These are phyloP conservation scores for Meloidogyne hapla DNA, from an alignment of 1,140 invertebrate genomes.

Conservation along the genomic window DNA sequence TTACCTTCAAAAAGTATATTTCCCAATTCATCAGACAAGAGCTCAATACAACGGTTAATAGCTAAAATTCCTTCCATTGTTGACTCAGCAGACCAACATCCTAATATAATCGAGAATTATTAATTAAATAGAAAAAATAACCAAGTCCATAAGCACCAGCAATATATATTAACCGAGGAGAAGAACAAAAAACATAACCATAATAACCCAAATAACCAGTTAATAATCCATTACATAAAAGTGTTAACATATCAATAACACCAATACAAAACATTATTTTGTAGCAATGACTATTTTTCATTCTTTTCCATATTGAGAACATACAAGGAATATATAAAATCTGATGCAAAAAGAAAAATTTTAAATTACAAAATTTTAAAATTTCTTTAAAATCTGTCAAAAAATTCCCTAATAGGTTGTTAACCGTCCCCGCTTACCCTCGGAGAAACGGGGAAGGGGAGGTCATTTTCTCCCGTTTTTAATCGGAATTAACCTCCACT, in stretches of 20 bases:
- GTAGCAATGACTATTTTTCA: background rate
- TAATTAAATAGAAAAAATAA: background rate
- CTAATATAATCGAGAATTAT: background rate
- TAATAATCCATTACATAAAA: conserved; percentile 10
- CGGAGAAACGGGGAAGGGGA: too few species aligned
- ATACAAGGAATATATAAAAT: conserved; percentile 16
- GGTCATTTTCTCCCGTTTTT: too few species aligned
- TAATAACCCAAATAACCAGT: conserved; percentile 5
- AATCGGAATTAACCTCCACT: too few species aligned
- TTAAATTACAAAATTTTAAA: too few species aligned
- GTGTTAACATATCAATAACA: conserved; percentile 14
- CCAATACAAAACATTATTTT: conserved; percentile 15
- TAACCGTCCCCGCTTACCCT: too few species aligned
- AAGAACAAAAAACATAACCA: conserved; percentile 25
- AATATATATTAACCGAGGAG: conserved; percentile 27
- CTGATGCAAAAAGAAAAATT: too few species aligned
- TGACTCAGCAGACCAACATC: conserved; percentile 22
- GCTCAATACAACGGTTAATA: conserved; percentile 25
- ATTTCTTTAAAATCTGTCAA: too few species aligned
- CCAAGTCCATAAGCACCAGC: conserved; percentile 11
- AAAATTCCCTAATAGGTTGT: too few species aligned
- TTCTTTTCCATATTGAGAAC: conserved; percentile 16
- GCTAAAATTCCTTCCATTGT: conserved; percentile 21
- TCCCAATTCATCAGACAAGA: background rate
- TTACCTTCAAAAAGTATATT: conserved; percentile 10